Evolutionary conservation across 2,797 vertebrate genomes (phyloP).

Genomic region (Cossypha caffra): DNA sequence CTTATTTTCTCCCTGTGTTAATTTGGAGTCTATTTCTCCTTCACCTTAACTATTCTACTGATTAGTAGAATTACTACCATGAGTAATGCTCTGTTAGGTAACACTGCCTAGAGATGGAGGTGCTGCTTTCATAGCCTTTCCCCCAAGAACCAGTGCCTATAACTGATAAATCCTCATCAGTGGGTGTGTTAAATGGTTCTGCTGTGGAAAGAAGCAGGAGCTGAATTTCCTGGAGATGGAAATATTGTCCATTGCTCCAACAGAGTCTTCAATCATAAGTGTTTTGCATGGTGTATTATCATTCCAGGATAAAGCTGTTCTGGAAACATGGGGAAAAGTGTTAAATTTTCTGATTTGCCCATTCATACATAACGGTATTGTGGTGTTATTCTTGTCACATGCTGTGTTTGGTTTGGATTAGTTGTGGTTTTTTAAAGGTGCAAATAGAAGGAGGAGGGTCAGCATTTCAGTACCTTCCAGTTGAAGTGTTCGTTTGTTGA

Average conservation of each 20-base stretch:
- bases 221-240: neutral
- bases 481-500: neutral
- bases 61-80: neutral
- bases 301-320: neutral
- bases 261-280: neutral
- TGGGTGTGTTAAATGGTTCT: neutral
- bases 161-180: neutral
- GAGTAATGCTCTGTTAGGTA: neutral
- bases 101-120: neutral
- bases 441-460: neutral
- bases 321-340: neutral
- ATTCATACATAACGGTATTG: accelerated
- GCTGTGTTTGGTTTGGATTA: neutral
- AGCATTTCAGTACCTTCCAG: neutral
- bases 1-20: neutral
- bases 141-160: neutral
- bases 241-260: neutral
- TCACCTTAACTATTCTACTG: neutral
- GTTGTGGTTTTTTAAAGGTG: neutral
- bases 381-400: neutral
- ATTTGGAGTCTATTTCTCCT: neutral
- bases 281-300: neutral
- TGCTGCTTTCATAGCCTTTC: neutral
- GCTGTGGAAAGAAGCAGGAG: neutral
- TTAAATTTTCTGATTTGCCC: neutral